These are phyloP conservation scores for Takifugu rubripes DNA, from an alignment of 2,797 vertebrate species.

Conservation along the genomic window DNA sequence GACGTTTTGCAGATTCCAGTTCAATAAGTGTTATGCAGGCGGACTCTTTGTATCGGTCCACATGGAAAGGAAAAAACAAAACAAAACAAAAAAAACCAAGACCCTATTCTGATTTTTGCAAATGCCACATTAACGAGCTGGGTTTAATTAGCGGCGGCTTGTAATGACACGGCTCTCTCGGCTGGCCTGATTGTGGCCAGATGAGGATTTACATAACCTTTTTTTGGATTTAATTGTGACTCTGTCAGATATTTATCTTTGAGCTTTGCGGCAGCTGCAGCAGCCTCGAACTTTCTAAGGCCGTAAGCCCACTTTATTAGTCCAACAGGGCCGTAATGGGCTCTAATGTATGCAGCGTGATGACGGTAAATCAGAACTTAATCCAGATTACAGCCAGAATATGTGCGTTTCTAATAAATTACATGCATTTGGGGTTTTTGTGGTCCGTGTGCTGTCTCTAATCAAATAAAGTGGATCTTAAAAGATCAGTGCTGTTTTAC, in stretches of 20 bases:
- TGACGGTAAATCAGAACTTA: conserved; percentile 30
- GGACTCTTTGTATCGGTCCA: conserved; percentile 20
- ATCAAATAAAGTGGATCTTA: conserved; percentile 64
- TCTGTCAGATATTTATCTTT: conserved; percentile 49
- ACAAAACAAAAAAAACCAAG: conserved; percentile 1
- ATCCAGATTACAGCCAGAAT: conserved; percentile 36
- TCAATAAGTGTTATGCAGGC: conserved; percentile 9
- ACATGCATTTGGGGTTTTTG: conserved; percentile 17
- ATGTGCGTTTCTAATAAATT: conserved; percentile 26
- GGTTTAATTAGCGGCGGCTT: conserved; percentile 46
- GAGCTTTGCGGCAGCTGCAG: conserved; percentile 37
- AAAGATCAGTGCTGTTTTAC: conserved; percentile 42
- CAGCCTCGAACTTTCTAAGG: conserved; percentile 32
- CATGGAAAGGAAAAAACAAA: neutral
- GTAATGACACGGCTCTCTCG: conserved; percentile 38
- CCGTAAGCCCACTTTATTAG: conserved; percentile 32
- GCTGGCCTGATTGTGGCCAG: conserved; percentile 56
- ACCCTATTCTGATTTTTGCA: conserved; percentile 15
- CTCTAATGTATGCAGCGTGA: conserved; percentile 26
- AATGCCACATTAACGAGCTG: conserved; percentile 25
- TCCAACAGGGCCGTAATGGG: conserved; percentile 23
- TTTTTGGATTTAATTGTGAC: conserved; percentile 57
- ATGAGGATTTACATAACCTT: conserved; percentile 53
- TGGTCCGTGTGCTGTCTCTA: conserved; percentile 30
- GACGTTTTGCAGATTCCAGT: conserved; percentile 30